These are phyloP conservation scores for Fulica atra DNA, from an alignment of 2,113 vertebrate species.

Conservation along the genomic window DNA sequence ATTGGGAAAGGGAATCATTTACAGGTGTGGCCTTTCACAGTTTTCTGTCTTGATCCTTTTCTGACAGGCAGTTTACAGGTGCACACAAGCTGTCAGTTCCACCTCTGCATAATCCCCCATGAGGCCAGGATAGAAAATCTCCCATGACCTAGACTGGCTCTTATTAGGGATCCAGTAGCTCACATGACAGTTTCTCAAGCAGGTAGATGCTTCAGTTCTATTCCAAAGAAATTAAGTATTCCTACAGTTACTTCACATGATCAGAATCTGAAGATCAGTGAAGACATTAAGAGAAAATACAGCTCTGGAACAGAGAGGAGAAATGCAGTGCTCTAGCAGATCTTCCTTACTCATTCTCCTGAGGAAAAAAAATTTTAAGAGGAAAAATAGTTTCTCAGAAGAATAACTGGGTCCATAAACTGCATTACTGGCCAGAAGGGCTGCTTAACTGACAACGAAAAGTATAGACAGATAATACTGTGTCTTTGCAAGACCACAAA, in stretches of 20 bases:
- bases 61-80: neutral
- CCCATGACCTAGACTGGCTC: neutral
- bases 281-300: neutral
- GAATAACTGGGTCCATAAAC: neutral
- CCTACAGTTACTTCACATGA: neutral
- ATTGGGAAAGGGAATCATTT: neutral
- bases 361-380: neutral
- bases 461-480: neutral
- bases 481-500: neutral
- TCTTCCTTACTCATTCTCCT: neutral
- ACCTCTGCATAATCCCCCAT: neutral
- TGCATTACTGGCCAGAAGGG: neutral
- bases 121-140: neutral
- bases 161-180: neutral
- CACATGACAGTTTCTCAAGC: neutral
- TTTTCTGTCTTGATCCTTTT: neutral
- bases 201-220: neutral
- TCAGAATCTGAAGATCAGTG: neutral
- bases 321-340: neutral
- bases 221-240: neutral
- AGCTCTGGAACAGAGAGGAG: neutral
- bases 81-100: neutral
- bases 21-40: neutral
- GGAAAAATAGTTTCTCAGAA: neutral
- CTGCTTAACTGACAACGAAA: neutral